phyloP scores from a whole-genome alignment of 2,113 vertebrate species.

The Gambusia holbrooki region DNA sequence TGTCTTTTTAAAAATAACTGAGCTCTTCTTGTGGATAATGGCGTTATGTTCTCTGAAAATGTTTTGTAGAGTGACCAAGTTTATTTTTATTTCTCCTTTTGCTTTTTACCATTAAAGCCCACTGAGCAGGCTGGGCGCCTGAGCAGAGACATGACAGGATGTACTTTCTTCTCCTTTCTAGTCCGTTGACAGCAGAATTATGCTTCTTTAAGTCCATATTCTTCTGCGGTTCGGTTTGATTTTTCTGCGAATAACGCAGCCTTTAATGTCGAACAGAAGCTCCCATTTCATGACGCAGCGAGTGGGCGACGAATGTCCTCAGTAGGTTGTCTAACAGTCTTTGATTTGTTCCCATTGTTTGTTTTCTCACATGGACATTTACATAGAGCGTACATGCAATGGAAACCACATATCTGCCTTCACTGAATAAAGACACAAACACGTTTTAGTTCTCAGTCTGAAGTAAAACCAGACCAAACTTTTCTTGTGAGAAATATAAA shows the following conservation, averaged over 20 bases:
- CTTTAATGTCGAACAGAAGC: constrained; percentile 10
- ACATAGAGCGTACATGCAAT: background rate
- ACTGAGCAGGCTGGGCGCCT: background rate
- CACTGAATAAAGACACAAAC: no score
- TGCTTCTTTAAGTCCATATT: background rate
- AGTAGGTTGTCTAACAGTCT: background rate
- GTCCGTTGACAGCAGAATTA: background rate
- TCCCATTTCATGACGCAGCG: background rate
- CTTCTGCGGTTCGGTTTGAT: background rate
- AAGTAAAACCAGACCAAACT: no score
- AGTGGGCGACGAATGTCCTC: background rate
- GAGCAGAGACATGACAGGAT: constrained; percentile 4
- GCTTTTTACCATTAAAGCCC: background rate
- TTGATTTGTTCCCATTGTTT: background rate
- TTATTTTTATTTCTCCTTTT: background rate
- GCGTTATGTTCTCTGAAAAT: background rate
- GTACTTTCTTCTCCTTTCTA: background rate
- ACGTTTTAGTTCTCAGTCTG: no score
- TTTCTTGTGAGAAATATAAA: no score
- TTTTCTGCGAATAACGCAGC: constrained; percentile 12
- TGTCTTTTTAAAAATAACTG: background rate
- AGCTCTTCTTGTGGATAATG: background rate
- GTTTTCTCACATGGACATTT: constrained; percentile 4
- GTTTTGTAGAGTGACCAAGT: background rate
- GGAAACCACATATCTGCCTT: no score